phyloP scores from a whole-genome alignment of 2,888 invertebrate genomes.

The Alviniconcha strummeri region DNA sequence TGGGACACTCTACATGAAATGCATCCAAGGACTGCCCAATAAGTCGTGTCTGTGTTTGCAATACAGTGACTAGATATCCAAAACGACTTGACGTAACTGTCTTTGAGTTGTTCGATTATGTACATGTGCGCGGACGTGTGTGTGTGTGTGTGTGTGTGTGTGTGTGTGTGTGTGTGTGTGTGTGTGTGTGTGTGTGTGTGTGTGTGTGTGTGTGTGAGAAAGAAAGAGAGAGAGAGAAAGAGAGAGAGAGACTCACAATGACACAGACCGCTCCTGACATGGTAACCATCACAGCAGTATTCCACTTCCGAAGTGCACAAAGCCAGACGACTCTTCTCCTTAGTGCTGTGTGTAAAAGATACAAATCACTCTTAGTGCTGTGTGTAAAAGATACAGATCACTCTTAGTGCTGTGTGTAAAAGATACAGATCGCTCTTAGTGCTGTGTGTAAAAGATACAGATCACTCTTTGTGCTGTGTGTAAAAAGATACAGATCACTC shows the following conservation, averaged over 20 bases:
- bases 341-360: constrained; percentile 37
- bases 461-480: too few species aligned
- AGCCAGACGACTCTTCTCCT: constrained; percentile 41
- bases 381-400: too few species aligned
- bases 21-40: too few species aligned
- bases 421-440: too few species aligned
- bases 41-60: neutral
- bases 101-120: neutral
- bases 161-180: neutral
- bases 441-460: too few species aligned
- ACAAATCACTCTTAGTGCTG: neutral
- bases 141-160: neutral
- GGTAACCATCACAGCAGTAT: constrained; percentile 48
- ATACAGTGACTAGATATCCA: too few species aligned
- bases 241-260: constrained; percentile 39
- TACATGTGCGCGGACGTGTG: neutral
- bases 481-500: too few species aligned
- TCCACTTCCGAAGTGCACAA: constrained; percentile 48
- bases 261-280: constrained; percentile 39
- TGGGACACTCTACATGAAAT: too few species aligned
- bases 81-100: too few species aligned
- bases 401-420: too few species aligned
- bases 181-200: neutral
- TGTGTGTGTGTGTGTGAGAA: neutral
- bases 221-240: neutral